Conservation (phyloP, 2,888 invertebrate genomes). For the Cremastinae sp. region DNA sequence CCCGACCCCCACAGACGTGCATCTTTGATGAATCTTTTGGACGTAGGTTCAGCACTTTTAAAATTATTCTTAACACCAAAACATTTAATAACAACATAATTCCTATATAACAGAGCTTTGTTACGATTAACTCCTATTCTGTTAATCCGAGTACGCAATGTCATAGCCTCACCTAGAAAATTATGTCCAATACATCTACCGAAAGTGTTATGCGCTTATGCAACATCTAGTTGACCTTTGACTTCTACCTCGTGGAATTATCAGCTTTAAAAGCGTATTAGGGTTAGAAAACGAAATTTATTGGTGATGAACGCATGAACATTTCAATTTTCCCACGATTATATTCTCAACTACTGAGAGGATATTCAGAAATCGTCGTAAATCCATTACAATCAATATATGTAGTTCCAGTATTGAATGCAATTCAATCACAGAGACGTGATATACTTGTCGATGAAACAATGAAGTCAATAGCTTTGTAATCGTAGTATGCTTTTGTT, state of each 20-base stretch:
- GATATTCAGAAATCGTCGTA: slow-evolving; percentile 49
- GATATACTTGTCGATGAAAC: neutral
- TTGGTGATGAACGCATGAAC: no score
- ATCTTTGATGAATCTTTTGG: slow-evolving; percentile 83
- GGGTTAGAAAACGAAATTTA: neutral
- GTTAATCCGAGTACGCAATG: no score
- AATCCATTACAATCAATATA: slow-evolving; percentile 31
- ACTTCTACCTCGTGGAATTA: slow-evolving; percentile 9
- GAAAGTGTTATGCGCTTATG: slow-evolving; percentile 1
- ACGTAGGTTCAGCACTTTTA: slow-evolving; percentile 80
- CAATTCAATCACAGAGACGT: slow-evolving; percentile 12
- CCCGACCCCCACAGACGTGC: slow-evolving; percentile 82
- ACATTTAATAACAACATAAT: neutral
- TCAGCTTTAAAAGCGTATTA: slow-evolving; percentile 14
- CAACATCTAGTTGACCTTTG: slow-evolving; percentile 33
- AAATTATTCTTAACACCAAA: neutral
- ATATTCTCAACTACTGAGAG: slow-evolving; percentile 39
- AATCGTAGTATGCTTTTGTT: neutral
- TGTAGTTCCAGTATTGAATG: slow-evolving; percentile 11
- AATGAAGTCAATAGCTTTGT: neutral
- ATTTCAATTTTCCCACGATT: no score
- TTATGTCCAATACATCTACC: neutral
- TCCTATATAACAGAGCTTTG: no score
- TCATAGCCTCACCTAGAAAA: no score
- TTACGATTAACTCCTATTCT: no score